phyloP scores from a whole-genome alignment of 2,797 vertebrate species.

The Leptoclinus maculatus region DNA sequence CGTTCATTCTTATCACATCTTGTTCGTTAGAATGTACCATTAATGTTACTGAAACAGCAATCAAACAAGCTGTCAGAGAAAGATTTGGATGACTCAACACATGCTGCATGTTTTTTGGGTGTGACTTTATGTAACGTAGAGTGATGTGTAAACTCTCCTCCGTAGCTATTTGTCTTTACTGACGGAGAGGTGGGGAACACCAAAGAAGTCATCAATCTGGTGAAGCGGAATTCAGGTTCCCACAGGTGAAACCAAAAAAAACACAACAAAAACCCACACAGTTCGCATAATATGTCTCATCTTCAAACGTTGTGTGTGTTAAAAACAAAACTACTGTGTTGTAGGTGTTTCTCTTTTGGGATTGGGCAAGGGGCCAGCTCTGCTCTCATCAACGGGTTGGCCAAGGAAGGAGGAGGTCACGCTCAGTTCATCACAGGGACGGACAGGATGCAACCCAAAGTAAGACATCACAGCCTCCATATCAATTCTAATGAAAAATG shows the following conservation, averaged over 20 bases:
- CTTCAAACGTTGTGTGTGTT: not conserved
- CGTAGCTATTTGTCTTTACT: constrained; percentile 85
- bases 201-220: constrained; percentile 75
- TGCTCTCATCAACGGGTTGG: constrained; percentile 87
- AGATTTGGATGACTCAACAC: not conserved
- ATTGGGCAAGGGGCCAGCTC: constrained; percentile 90
- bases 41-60: not conserved
- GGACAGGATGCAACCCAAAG: constrained; percentile 89
- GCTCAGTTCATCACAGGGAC: constrained; percentile 87
- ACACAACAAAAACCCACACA: not conserved
- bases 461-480: constrained; percentile 41
- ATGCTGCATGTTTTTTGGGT: not conserved
- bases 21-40: not conserved
- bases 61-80: not conserved
- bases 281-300: not conserved
- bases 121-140: not conserved
- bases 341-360: constrained; percentile 91
- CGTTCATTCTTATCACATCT: not conserved
- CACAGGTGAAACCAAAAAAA: constrained; percentile 79
- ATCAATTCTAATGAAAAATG: too few species aligned
- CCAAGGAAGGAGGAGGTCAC: constrained; percentile 82
- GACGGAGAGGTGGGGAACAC: constrained; percentile 84
- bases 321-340: constrained; percentile 10
- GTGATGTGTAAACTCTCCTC: constrained; percentile 16
- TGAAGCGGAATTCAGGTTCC: constrained; percentile 68